Percentiles rank a stretch among this genome's conserved stretches.
Conservation (phyloP, 2,797 vertebrate species). For the Chiroxiphia lanceolata region DNA sequence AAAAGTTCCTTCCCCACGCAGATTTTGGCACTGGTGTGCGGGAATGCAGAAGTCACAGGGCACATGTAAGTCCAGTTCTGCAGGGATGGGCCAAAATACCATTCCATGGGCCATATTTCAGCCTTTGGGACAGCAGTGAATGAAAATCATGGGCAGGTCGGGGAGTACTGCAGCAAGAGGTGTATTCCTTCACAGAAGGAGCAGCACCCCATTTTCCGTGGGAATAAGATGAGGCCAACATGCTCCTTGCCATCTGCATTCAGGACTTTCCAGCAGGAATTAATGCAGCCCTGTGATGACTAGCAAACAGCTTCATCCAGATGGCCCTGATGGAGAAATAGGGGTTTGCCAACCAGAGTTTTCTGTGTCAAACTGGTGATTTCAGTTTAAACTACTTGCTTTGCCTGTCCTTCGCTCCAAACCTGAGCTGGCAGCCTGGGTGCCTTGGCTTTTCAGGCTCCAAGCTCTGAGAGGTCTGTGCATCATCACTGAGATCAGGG, state of each 20-base stretch:
- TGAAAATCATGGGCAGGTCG: neutral
- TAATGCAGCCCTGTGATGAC: neutral
- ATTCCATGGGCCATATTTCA: neutral
- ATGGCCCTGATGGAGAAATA: accelerated
- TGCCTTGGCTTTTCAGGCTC: neutral
- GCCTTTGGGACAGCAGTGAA: neutral
- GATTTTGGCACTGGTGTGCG: neutral
- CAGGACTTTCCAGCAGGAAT: neutral
- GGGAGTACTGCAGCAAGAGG: neutral
- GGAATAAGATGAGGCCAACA: neutral
- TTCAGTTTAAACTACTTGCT: neutral
- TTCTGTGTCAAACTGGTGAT: neutral
- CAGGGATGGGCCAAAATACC: neutral
- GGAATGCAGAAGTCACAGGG: neutral
- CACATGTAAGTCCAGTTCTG: neutral
- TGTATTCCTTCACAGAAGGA: neutral
- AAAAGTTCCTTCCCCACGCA: neutral
- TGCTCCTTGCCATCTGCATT: neutral
- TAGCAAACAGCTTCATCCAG: neutral
- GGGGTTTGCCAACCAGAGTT: neutral
- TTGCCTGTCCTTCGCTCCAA: neutral
- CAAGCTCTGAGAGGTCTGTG: neutral
- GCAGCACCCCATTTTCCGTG: neutral
- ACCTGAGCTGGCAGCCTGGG: neutral
- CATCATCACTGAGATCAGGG: neutral